phyloP scores from a whole-genome alignment of 2,888 invertebrate genomes.

The Dynastes maya region DNA sequence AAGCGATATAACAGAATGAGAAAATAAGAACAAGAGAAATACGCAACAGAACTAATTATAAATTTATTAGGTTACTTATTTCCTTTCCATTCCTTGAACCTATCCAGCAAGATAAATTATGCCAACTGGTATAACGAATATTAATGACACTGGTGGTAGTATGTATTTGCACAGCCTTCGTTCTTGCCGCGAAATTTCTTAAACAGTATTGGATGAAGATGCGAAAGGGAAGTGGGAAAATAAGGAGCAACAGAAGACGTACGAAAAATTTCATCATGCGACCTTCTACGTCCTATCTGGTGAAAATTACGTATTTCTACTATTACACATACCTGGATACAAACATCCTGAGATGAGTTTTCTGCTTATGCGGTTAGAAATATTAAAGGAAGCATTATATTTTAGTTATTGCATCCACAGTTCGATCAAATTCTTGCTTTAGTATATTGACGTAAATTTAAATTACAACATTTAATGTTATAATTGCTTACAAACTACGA shows the following conservation, averaged over 20 bases:
- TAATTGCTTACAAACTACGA: too few relatives aligned
- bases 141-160: constrained; percentile 29
- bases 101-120: constrained; percentile 37
- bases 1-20: background rate
- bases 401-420: background rate
- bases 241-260: background rate
- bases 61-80: constrained; percentile 40
- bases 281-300: background rate
- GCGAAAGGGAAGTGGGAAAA: constrained; percentile 2
- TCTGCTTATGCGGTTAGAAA: constrained; percentile 2
- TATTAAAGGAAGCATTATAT: constrained; percentile 8
- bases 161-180: constrained; percentile 21
- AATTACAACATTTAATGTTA: too few relatives aligned
- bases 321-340: too few relatives aligned
- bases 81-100: constrained; percentile 25
- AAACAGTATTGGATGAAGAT: background rate
- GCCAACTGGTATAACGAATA: constrained; percentile 37
- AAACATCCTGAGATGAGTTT: background rate
- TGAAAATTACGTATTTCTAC: background rate
- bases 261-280: background rate
- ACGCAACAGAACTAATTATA: constrained; percentile 26
- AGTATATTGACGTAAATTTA: too few relatives aligned
- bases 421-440: background rate
- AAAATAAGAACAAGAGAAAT: constrained; percentile 17
- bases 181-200: constrained; percentile 1